Evolutionary conservation across 1,140 invertebrate genomes (phyloP), one percentile per base, ranked within the genome.

Genomic region (Chelonus insularis): DNA sequence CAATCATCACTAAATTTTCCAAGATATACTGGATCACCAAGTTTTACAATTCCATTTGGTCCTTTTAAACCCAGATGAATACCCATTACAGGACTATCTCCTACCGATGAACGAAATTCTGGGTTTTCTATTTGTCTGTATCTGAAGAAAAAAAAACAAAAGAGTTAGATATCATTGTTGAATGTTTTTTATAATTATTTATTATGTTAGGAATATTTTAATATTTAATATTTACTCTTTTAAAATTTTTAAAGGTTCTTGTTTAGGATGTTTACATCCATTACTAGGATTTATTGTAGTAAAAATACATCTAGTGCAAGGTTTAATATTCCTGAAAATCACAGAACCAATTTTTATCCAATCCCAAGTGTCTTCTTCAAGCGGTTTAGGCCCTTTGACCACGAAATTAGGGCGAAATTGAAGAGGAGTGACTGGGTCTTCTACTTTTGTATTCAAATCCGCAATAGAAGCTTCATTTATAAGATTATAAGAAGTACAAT

Each of bases 361-460:
- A 34, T 86, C 83, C 88, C 88, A 90, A 11, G 79, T 74, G 62
- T 91, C 88, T 75, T 92, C 90, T 3, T 84, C 86, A 67, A 84
- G 89, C 1, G 87, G 69, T 16, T 79, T 64, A 1, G 84, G 75
- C 1, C 87, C 88, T 65, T 85, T 84, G 5, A 91, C 79, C 0
- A 91, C 79, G 58, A 91, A 86, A 73, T 90, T 91, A 0, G 86
- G 84, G 36, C 89, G 79, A 71, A 91, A 91, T 55, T 86, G 75
- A 54, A 84, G 67, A 4, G 83, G 57, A n/a, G 81, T 76, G 1
- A 88, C 81, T 14, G 80, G 72, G 11, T 85, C 77, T 18, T 83
- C 71, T 7, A 89, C 54, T 57, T 84, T 79, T 7, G 60, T 74
- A 71, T 88, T 89, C 47, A 90, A 70, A 20, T 90, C 88, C 0